Percentiles rank a stretch among this genome's conserved stretches.
Conservation (phyloP, 2,797 vertebrate species). For the Pipistrellus pygmaeus region DNA sequence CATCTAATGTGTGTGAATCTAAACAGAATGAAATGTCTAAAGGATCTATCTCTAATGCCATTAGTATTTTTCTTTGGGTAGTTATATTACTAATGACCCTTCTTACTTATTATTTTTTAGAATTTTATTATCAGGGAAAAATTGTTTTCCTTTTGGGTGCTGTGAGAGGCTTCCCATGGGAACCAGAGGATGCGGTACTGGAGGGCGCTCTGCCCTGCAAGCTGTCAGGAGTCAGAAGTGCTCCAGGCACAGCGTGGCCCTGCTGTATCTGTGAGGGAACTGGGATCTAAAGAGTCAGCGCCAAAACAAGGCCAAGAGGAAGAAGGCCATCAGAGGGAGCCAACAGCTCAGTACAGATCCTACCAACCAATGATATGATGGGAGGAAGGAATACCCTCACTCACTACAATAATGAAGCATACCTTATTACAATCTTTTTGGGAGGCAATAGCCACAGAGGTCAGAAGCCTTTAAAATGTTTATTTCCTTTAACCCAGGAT, state of each 20-base stretch:
- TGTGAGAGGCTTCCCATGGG: background rate
- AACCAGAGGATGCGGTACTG: background rate
- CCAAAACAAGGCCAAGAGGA: background rate
- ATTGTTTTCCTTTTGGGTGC: background rate
- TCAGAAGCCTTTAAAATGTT: background rate
- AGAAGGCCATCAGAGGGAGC: background rate
- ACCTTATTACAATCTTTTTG: background rate
- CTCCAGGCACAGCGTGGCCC: background rate
- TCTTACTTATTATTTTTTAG: background rate
- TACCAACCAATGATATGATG: background rate
- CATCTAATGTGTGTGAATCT: background rate
- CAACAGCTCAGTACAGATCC: background rate
- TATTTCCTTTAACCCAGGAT: background rate
- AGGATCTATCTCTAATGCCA: background rate
- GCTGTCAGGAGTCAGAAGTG: background rate
- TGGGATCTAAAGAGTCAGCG: background rate
- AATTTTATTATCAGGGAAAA: background rate
- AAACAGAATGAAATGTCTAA: background rate
- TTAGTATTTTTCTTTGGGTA: background rate
- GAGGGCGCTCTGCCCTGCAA: background rate
- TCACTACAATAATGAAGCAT: background rate
- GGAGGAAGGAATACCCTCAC: background rate
- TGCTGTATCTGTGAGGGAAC: too few relatives aligned
- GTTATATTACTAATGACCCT: background rate
- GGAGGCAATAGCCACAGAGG: background rate